Evolutionary conservation across 2,797 vertebrate species (phyloP).

Genomic region (Phrynocephalus vlangalii): DNA sequence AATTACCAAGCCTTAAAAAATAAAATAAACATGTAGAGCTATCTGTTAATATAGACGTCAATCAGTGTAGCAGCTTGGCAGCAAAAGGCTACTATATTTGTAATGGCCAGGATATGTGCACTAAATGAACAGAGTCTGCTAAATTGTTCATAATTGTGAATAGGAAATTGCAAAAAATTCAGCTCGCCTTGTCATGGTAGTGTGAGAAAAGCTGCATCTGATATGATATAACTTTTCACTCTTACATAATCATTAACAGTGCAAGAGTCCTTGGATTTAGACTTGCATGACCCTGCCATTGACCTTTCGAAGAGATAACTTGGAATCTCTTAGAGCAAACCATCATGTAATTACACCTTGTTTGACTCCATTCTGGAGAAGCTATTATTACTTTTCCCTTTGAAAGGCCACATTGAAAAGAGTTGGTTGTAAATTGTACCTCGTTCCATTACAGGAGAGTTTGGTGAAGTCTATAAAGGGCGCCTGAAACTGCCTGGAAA

Average conservation of each 20-base stretch:
- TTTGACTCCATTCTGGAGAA: neutral
- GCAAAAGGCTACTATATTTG: neutral
- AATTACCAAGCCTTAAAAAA: neutral
- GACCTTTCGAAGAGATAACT: constrained; percentile 12
- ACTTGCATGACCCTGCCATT: neutral
- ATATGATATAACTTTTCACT: neutral
- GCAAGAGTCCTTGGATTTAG: neutral
- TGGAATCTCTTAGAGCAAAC: neutral
- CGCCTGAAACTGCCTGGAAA: constrained; percentile 97
- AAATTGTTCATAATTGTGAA: neutral
- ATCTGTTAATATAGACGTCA: neutral
- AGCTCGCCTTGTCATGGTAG: neutral
- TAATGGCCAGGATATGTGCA: neutral
- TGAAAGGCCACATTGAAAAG: neutral
- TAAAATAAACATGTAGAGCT: neutral
- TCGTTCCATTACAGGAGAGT: constrained; percentile 86
- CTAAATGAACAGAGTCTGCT: neutral
- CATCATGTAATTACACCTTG: neutral
- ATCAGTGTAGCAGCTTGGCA: constrained; percentile 1
- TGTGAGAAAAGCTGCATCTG: neutral
- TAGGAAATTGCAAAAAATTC: neutral
- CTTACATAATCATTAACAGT: neutral
- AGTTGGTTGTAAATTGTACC: neutral
- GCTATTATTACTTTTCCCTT: neutral
- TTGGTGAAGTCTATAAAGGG: constrained; percentile 98